phyloP scores from a whole-genome alignment of 2,888 invertebrate genomes.

The Meta bourneti region DNA sequence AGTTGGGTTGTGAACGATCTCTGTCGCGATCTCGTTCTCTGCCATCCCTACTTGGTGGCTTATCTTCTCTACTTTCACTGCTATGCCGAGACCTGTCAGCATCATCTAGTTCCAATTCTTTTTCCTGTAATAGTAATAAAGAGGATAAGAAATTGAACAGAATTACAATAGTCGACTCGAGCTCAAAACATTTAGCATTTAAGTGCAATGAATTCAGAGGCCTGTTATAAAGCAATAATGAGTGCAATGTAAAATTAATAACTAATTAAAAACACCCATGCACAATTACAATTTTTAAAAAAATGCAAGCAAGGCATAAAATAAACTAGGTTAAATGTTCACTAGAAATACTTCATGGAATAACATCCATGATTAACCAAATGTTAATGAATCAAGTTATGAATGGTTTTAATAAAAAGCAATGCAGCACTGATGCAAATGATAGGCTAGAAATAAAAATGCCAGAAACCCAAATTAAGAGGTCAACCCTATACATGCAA shows the following conservation, averaged over 20 bases:
- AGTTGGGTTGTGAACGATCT: conserved; percentile 73
- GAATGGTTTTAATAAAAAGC: too few relatives aligned
- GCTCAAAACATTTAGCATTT: background rate
- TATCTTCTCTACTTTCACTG: conserved; percentile 81
- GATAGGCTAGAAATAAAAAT: too few relatives aligned
- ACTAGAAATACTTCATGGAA: too few relatives aligned
- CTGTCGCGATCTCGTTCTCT: conserved; percentile 79
- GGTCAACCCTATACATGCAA: too few relatives aligned
- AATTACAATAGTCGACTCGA: background rate
- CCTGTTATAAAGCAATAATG: background rate
- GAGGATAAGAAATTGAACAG: background rate
- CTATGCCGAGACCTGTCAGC: conserved; percentile 78
- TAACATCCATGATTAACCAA: too few relatives aligned
- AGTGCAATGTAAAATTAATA: background rate
- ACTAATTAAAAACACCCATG: too few relatives aligned
- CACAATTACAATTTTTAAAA: background rate
- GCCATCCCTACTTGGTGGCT: conserved; percentile 79
- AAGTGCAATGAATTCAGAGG: background rate
- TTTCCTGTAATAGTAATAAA: conserved; percentile 44
- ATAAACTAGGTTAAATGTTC: too few relatives aligned
- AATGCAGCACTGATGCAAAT: too few relatives aligned
- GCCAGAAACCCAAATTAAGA: too few relatives aligned
- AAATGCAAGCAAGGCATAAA: too few relatives aligned
- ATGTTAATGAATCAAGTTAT: too few relatives aligned
- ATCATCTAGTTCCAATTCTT: conserved; percentile 72